Evolutionary conservation across 1,140 invertebrate genomes (phyloP).

Genomic region (Drosophila sulfurigaster): DNA sequence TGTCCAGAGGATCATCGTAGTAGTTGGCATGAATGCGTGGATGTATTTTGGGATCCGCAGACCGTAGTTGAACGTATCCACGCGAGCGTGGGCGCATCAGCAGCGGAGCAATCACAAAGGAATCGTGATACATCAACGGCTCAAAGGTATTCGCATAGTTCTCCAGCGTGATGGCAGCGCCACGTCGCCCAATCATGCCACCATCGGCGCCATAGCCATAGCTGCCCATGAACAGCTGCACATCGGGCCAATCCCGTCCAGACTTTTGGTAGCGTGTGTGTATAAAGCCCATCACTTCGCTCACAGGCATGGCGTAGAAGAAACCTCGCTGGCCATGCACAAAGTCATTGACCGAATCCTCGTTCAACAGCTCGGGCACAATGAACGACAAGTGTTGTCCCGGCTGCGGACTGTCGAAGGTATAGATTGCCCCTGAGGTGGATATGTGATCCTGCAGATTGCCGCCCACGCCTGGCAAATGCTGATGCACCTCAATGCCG

Average conservation of each 20-base stretch:
- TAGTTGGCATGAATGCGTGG: slow-evolving; percentile 94
- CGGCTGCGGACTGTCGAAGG: slow-evolving; percentile 85
- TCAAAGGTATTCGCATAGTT: slow-evolving; percentile 89
- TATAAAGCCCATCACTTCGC: slow-evolving; percentile 91
- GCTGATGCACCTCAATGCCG: slow-evolving; percentile 86
- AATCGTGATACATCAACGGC: slow-evolving; percentile 88
- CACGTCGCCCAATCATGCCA: slow-evolving; percentile 89
- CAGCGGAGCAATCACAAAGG: slow-evolving; percentile 89
- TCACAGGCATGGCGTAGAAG: slow-evolving; percentile 89
- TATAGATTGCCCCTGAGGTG: slow-evolving; percentile 87
- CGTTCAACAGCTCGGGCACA: slow-evolving; percentile 86
- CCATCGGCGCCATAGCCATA: slow-evolving; percentile 91
- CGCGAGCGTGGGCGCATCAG: slow-evolving; percentile 90
- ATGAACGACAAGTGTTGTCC: slow-evolving; percentile 87
- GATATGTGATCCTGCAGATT: slow-evolving; percentile 93
- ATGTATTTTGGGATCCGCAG: slow-evolving; percentile 88
- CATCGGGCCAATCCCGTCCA: slow-evolving; percentile 90
- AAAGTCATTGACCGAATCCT: slow-evolving; percentile 87
- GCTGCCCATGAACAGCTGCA: slow-evolving; percentile 90
- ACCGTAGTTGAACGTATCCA: slow-evolving; percentile 89
- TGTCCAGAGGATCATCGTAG: slow-evolving; percentile 89
- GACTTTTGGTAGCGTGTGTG: slow-evolving; percentile 89
- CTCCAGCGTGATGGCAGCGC: slow-evolving; percentile 88
- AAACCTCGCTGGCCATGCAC: slow-evolving; percentile 86
- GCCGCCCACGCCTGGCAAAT: slow-evolving; percentile 90